phyloP scores from a whole-genome alignment of 2,888 invertebrate species.

The Drosophila neotestacea region DNA sequence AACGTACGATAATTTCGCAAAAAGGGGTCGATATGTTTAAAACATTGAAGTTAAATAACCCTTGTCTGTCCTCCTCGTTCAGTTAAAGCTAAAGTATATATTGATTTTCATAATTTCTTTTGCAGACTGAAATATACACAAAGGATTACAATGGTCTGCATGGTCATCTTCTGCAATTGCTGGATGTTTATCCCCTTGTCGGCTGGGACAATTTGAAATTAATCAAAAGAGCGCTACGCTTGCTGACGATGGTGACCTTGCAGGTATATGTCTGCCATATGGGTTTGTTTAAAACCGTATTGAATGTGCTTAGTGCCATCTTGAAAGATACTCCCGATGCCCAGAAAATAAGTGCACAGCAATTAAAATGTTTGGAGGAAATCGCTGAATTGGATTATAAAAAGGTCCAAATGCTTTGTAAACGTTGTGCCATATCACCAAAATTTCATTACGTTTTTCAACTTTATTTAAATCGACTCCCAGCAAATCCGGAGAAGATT shows the following conservation, averaged over 20 bases:
- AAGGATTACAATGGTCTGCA: slow-evolving; percentile 69
- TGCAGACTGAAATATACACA: slow-evolving; percentile 10
- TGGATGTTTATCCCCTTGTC: slow-evolving; percentile 31
- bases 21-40: no score
- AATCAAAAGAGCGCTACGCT: slow-evolving; percentile 6
- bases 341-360: background rate
- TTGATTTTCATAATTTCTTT: background rate
- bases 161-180: slow-evolving; percentile 72
- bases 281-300: slow-evolving; percentile 51
- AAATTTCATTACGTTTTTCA: slow-evolving; percentile 73
- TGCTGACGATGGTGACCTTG: slow-evolving; percentile 9
- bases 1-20: no score
- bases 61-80: background rate
- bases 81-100: background rate
- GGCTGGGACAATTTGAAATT: slow-evolving; percentile 16
- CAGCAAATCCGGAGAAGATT: slow-evolving; percentile 53
- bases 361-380: background rate
- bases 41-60: no score
- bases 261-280: slow-evolving; percentile 27
- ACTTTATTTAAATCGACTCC: slow-evolving; percentile 76
- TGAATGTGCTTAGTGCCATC: slow-evolving; percentile 35
- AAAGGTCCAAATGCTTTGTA: slow-evolving; percentile 16
- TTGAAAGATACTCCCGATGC: slow-evolving; percentile 29
- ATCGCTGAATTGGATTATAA: slow-evolving; percentile 26
- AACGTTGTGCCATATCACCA: slow-evolving; percentile 66